phyloP scores from a whole-genome alignment of 1,140 invertebrate genomes.

The Drosophila lacteicornis region DNA sequence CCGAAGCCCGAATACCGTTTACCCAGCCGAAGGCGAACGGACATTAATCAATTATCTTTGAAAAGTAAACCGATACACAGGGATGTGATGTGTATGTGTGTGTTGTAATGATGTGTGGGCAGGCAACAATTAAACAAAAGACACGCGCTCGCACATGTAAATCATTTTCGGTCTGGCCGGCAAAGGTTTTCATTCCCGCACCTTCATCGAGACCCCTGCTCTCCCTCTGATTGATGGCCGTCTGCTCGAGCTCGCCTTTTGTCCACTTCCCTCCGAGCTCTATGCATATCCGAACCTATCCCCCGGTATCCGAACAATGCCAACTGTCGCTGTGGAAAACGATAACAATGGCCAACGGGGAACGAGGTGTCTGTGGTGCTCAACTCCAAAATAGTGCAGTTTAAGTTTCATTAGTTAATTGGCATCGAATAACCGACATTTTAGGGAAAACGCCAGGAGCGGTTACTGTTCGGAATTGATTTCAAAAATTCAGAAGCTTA shows the following conservation, averaged over 20 bases:
- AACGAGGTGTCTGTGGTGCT: constrained; percentile 1
- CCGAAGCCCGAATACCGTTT: constrained; percentile 64
- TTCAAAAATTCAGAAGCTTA: neutral
- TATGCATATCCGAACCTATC: constrained; percentile 26
- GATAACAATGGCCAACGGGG: constrained; percentile 57
- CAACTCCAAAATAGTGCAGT: constrained; percentile 35
- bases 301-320: constrained; percentile 46
- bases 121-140: constrained; percentile 83
- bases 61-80: constrained; percentile 56
- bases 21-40: constrained; percentile 37
- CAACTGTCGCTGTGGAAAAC: constrained; percentile 52
- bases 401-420: constrained; percentile 70
- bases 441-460: constrained; percentile 5
- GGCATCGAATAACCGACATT: constrained; percentile 51
- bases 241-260: constrained; percentile 50
- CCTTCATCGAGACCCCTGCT: neutral
- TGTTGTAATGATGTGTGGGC: constrained; percentile 65
- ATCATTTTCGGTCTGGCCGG: constrained; percentile 60
- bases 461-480: neutral
- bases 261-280: constrained; percentile 24
- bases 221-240: constrained; percentile 69
- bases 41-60: constrained; percentile 79
- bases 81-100: constrained; percentile 33
- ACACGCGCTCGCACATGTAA: constrained; percentile 78
- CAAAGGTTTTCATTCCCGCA: constrained; percentile 50